Conservation (phyloP, 2,797 vertebrate genomes). For the Neosilurus hyrtlii region DNA sequence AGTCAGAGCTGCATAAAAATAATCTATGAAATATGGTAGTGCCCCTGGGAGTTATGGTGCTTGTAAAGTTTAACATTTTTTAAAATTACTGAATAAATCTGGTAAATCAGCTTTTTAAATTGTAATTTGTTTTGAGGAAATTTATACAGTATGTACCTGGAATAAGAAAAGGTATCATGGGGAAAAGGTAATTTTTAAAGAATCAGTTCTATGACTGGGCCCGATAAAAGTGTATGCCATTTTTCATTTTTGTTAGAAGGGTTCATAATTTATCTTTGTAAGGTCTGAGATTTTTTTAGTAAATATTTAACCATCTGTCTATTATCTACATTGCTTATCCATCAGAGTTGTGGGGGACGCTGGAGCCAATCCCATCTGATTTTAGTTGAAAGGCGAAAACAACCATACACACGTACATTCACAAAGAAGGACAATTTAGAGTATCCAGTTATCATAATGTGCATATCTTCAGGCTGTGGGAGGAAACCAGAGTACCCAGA, state of each 20-base stretch:
- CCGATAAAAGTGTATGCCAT: not conserved
- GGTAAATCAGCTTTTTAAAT: not conserved
- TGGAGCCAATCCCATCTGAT: no score
- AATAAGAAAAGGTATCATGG: not conserved
- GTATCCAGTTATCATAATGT: no score
- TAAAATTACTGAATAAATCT: not conserved
- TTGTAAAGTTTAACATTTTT: not conserved
- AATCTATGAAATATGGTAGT: not conserved
- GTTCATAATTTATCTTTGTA: not conserved
- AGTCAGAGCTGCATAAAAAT: constrained; percentile 9
- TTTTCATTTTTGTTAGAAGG: not conserved
- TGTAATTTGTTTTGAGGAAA: not conserved
- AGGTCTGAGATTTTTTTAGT: not conserved
- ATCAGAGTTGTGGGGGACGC: no score
- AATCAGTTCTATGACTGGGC: not conserved
- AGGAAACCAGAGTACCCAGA: no score
- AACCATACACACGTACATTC: no score
- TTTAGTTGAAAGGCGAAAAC: no score
- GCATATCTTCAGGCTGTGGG: no score
- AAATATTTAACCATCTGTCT: not conserved
- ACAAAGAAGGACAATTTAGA: no score
- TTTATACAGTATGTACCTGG: not conserved
- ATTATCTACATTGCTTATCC: no score
- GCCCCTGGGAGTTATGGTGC: not conserved
- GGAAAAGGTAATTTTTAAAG: not conserved